Evolutionary conservation across 2,113 vertebrate genomes (phyloP), one percentile per base, ranked within the genome.

Genomic region (Ciconia boyciana): DNA sequence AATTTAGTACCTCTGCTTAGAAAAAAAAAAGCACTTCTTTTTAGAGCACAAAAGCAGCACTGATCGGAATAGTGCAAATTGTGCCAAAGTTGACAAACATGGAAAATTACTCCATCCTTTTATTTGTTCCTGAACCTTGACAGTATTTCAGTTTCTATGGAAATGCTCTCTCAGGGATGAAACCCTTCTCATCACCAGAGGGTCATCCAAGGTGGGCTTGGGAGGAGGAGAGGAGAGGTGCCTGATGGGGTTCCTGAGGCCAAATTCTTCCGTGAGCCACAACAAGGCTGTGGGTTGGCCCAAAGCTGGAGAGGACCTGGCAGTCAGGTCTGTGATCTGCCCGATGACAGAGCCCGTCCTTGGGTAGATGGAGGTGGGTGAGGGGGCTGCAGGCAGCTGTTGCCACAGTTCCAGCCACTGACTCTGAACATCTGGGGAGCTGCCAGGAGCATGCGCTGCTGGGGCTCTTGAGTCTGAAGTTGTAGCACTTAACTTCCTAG

Each of bases 61-160:
- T 86, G 82, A 81, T 77, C 0, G 9, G 90, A 96, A 96, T 7
- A 94, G 41, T 46, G n/a, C 34, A 58, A 71, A 69, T 51, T 82
- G 92, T 95, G 94, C 84, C 93, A 95, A 96, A 95, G 64, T 1
- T 93, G 88, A 96, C 92, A 96, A 93, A 93, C 44, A 31, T 9
- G 87, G 94, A 96, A 97, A 95, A 92, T 94, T 54, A 74, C 76
- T 92, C 4, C 15, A 55, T 84, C 41, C n/a, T 93, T 77, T 87
- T 84, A 61, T 94, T 91, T 94, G 49, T 91, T 95, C 66, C 66
- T 72, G 36, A 87, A 54, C 39, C 28, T 65, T 64, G 69, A 83
- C 52, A 68, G 18, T n/a, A 48, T 82, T 91, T 89, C 55, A 39
- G 93, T 95, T 97, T 94, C 90, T 89, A 89, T 93, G 80, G 93